Evolutionary conservation across 92 coral and sea anemone species (phyloP).

Genomic region (Porites lobata): DNA sequence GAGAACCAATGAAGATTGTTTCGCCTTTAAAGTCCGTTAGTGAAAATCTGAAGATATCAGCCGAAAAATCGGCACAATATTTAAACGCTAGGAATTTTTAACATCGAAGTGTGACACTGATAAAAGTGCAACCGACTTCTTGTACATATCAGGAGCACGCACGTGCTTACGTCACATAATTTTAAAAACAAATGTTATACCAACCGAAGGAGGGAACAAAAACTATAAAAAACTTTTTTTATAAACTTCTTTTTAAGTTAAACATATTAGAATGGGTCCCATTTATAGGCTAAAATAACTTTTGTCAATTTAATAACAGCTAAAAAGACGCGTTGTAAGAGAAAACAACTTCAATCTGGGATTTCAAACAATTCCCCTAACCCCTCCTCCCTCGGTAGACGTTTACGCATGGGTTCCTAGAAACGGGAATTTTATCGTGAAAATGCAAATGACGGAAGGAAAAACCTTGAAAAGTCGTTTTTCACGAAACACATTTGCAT

Average conservation of each 20-base stretch:
- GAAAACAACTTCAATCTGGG: neutral
- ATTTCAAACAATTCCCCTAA: neutral
- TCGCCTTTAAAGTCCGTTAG: neutral
- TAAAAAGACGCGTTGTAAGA: neutral
- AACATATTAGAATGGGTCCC: neutral
- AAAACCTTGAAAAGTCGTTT: slow-evolving; percentile 1
- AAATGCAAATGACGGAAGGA: neutral
- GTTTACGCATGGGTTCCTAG: slow-evolving; percentile 10
- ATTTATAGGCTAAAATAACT: too few relatives aligned
- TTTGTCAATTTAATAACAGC: neutral
- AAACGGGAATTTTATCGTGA: slow-evolving; percentile 15
- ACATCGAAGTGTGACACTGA: neutral
- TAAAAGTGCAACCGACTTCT: slow-evolving; percentile 24
- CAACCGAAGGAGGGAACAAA: neutral
- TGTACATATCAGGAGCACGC: slow-evolving; percentile 17
- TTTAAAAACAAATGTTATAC: slow-evolving; percentile 4
- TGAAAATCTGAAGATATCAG: neutral
- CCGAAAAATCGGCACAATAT: slow-evolving; percentile 1
- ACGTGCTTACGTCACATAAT: slow-evolving; percentile 35
- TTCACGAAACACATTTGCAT: neutral
- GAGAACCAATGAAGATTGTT: neutral
- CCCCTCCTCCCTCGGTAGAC: neutral
- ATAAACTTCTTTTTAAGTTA: neutral
- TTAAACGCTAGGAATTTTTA: slow-evolving; percentile 18
- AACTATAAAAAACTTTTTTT: neutral